Conservation (phyloP, 2,797 vertebrate genomes). For the Helicolenus hilgendorfi region DNA sequence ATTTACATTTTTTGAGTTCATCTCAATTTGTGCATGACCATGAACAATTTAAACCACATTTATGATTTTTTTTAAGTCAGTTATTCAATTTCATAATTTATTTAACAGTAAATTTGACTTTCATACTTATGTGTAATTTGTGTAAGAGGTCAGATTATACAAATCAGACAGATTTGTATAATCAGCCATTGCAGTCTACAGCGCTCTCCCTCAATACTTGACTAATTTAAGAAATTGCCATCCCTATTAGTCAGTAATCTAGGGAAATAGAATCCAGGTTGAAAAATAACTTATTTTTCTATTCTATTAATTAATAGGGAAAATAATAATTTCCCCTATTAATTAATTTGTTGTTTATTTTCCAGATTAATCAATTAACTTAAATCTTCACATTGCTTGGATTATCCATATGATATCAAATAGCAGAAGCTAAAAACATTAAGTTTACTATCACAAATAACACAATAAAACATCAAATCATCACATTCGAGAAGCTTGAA, state of each 20-base stretch:
- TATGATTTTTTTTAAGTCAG: neutral
- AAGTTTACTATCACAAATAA: neutral
- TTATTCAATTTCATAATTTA: neutral
- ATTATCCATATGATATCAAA: neutral
- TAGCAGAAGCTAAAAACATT: neutral
- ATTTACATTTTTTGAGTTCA: slow-evolving; percentile 13
- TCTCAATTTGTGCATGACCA: neutral
- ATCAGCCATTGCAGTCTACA: no score
- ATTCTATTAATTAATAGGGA: no score
- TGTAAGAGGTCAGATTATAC: neutral
- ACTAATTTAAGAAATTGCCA: no score
- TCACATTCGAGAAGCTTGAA: neutral
- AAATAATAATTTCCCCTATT: no score
- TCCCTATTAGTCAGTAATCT: no score
- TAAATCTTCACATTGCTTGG: neutral
- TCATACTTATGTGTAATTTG: neutral
- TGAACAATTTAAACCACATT: neutral
- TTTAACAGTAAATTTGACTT: neutral
- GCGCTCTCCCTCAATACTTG: no score
- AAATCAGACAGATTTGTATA: no score
- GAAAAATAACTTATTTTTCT: no score
- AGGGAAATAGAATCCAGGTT: no score
- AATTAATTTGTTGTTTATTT: no score
- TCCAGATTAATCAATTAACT: no score
- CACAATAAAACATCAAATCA: neutral